Conservation (phyloP, 1,140 invertebrate species). For the Habropoda laboriosa region DNA sequence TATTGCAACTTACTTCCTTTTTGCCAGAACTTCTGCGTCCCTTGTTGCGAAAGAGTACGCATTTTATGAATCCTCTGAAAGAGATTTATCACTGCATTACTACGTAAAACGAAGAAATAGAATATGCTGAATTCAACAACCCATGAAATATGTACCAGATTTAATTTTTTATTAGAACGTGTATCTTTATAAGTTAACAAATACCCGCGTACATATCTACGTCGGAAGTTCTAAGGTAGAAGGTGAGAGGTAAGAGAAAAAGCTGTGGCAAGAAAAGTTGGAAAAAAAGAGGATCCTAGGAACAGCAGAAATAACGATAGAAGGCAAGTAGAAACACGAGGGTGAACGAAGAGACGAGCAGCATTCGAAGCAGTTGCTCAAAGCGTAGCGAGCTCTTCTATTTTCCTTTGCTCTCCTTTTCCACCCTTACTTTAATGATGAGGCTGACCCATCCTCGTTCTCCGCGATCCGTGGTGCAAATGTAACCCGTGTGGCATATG, state of each 20-base stretch:
- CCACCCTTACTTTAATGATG: slow-evolving; percentile 57
- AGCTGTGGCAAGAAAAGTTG: not conserved
- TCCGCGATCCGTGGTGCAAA: slow-evolving; percentile 52
- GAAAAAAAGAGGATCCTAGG: slow-evolving; percentile 23
- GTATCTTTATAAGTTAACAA: not conserved
- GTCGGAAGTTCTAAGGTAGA: not conserved
- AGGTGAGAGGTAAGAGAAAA: slow-evolving; percentile 6
- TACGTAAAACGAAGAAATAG: no score
- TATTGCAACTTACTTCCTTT: no score
- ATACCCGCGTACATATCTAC: not conserved
- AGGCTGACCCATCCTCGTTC: slow-evolving; percentile 41
- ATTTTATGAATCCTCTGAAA: no score
- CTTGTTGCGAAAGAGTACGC: no score
- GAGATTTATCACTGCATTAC: no score
- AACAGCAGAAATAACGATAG: slow-evolving; percentile 49
- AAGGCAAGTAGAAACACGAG: slow-evolving; percentile 32
- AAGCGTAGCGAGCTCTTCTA: slow-evolving; percentile 60
- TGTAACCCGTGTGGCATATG: slow-evolving; percentile 38
- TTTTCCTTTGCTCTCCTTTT: slow-evolving; percentile 60
- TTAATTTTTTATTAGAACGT: no score
- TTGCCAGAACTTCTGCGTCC: no score
- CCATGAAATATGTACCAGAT: no score
- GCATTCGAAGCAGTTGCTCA: slow-evolving; percentile 67
- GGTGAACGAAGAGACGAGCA: slow-evolving; percentile 43
- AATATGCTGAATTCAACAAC: no score